These are phyloP conservation scores for Leptocoma aspasia DNA, from an alignment of 2,113 vertebrate species.

Conservation along the genomic window DNA sequence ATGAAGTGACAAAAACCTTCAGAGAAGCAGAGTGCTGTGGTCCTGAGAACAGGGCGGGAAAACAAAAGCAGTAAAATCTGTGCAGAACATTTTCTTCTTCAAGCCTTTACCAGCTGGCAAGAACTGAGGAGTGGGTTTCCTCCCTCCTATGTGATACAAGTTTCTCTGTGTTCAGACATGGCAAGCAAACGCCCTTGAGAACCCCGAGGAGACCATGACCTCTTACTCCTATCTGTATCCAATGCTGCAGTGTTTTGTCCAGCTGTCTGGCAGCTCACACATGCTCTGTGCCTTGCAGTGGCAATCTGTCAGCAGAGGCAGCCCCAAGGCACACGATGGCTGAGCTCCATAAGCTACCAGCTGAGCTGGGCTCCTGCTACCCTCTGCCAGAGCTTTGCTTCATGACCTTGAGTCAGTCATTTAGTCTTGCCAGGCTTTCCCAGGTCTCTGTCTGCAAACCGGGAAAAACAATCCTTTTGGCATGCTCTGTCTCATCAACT, in stretches of 20 bases:
- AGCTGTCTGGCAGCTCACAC: not conserved
- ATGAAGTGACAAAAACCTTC: not conserved
- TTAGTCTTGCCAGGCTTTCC: not conserved
- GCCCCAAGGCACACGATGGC: not conserved
- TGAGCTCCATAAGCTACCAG: slow-evolving; percentile 7
- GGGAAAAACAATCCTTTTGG: not conserved
- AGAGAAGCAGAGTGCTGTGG: not conserved
- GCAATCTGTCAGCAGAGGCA: not conserved
- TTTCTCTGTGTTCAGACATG: not conserved
- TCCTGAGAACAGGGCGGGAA: not conserved
- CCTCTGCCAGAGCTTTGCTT: not conserved
- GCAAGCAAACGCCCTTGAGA: not conserved
- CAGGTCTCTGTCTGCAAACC: not conserved
- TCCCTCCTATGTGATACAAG: not conserved
- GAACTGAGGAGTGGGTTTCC: not conserved
- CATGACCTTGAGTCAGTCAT: not conserved
- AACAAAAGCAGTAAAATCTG: not conserved
- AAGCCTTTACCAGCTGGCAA: not conserved
- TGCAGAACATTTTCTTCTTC: not conserved
- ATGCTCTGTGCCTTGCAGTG: not conserved
- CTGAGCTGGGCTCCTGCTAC: slow-evolving; percentile 11
- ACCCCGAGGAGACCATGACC: not conserved
- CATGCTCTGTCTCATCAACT: not conserved
- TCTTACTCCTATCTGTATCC: not conserved
- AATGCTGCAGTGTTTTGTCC: not conserved